Evolutionary conservation across 1,140 invertebrate genomes (phyloP).

Genomic region (Zaprionus davidi): DNA sequence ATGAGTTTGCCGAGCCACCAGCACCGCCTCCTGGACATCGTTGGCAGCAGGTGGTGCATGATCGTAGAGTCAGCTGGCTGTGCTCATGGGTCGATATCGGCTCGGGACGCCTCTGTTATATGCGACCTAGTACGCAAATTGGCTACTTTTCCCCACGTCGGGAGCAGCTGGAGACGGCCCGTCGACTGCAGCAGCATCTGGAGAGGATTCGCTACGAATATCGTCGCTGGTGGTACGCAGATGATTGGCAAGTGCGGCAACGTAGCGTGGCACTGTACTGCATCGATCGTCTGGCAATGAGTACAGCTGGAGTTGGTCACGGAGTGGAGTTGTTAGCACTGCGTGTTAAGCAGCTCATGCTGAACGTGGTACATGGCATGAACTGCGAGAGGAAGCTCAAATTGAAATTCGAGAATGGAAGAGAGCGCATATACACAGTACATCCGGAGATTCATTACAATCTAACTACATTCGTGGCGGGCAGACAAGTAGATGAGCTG

Average conservation of each 20-base stretch:
- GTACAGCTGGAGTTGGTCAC: not conserved
- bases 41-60: constrained; percentile 16
- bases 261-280: constrained; percentile 23
- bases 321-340: not conserved
- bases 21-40: constrained; percentile 10
- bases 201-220: not conserved
- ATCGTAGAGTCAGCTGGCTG: constrained; percentile 16
- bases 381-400: not conserved
- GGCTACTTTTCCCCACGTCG: not conserved
- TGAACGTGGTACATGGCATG: not conserved
- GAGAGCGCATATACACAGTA: not conserved
- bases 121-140: not conserved
- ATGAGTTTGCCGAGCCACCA: not conserved
- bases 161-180: constrained; percentile 11
- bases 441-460: constrained; percentile 10
- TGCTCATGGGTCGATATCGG: constrained; percentile 9
- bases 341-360: not conserved
- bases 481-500: not conserved
- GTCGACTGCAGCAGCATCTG: constrained; percentile 1
- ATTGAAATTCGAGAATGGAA: not conserved
- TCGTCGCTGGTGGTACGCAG: not conserved
- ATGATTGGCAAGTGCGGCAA: not conserved
- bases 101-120: not conserved
- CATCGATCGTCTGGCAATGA: constrained; percentile 22
- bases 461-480: constrained; percentile 12